A percentile compares a stretch with the other conserved stretches of the same genome.
These are phyloP conservation scores for Lipotes vexillifer DNA, from an alignment of 2,113 vertebrate species.

Conservation along the genomic window DNA sequence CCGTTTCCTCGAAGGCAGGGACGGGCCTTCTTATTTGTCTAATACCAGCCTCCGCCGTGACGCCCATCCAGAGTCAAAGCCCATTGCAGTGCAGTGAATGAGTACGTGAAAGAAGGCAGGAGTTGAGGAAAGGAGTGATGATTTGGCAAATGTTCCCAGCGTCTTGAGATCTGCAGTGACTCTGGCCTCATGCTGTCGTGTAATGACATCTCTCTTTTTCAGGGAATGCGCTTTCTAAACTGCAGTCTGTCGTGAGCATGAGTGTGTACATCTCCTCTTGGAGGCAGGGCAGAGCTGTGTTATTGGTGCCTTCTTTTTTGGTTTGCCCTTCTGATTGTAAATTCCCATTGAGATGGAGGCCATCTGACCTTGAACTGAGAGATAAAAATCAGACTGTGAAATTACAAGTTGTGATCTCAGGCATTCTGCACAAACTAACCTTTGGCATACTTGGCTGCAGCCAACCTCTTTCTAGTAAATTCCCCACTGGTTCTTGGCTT, in stretches of 20 bases:
- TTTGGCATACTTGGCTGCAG: conserved; percentile 60
- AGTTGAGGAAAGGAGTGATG: neutral
- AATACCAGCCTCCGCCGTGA: no score
- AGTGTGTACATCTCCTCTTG: neutral
- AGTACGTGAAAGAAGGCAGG: neutral
- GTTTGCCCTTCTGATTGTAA: neutral
- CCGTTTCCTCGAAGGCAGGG: neutral
- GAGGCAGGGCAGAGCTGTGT: neutral
- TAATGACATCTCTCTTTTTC: neutral
- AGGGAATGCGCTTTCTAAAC: neutral
- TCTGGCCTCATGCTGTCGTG: neutral
- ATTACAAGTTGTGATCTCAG: neutral
- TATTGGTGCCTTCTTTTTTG: neutral
- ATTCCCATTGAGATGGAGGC: neutral
- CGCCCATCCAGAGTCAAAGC: neutral
- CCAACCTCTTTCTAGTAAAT: conserved; percentile 69
- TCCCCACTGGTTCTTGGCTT: conserved; percentile 55
- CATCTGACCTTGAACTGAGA: neutral
- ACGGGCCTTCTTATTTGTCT: neutral
- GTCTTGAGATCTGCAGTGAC: neutral
- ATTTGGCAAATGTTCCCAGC: rapidly evolving
- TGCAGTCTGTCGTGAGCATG: neutral
- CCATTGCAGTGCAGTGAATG: neutral
- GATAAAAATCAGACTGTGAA: neutral
- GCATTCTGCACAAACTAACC: conserved; percentile 44